A percentile compares a stretch with the other conserved stretches of the same genome.
These are phyloP conservation scores for Chanos chanos DNA, from an alignment of 2,797 vertebrate species.

Conservation along the genomic window DNA sequence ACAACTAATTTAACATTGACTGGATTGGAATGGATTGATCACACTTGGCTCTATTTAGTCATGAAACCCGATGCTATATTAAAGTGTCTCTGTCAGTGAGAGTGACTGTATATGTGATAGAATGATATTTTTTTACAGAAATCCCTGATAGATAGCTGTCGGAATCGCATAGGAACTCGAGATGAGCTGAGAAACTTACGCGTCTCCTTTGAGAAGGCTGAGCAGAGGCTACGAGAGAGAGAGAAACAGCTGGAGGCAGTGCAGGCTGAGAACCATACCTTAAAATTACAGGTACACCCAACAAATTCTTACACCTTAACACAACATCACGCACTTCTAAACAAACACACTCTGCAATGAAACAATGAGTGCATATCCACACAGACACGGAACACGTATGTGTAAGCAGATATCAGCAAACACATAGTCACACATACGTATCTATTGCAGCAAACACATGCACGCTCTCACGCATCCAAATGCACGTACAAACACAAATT, in stretches of 20 bases:
- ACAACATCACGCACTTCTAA: too few species aligned
- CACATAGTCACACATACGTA: not conserved
- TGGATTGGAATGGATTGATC: too few species aligned
- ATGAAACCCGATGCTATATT: too few species aligned
- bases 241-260: constrained; percentile 80
- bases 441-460: not conserved
- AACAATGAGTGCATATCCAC: constrained; percentile 18
- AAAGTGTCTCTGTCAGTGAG: not conserved
- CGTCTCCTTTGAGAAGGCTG: constrained; percentile 74
- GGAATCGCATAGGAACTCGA: constrained; percentile 75
- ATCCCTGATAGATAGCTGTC: constrained; percentile 86
- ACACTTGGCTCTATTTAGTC: too few species aligned
- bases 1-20: not conserved
- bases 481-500: not conserved
- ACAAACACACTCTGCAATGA: too few species aligned
- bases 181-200: constrained; percentile 79
- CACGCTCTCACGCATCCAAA: not conserved
- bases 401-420: not conserved
- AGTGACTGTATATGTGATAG: constrained; percentile 16
- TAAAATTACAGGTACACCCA: constrained; percentile 84
- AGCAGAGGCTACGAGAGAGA: constrained; percentile 81
- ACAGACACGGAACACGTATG: not conserved
- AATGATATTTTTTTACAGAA: constrained; percentile 72
- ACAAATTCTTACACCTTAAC: not conserved
- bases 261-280: constrained; percentile 81